phyloP scores from a whole-genome alignment of 2,113 vertebrate species.

The Pterophyllum scalare region DNA sequence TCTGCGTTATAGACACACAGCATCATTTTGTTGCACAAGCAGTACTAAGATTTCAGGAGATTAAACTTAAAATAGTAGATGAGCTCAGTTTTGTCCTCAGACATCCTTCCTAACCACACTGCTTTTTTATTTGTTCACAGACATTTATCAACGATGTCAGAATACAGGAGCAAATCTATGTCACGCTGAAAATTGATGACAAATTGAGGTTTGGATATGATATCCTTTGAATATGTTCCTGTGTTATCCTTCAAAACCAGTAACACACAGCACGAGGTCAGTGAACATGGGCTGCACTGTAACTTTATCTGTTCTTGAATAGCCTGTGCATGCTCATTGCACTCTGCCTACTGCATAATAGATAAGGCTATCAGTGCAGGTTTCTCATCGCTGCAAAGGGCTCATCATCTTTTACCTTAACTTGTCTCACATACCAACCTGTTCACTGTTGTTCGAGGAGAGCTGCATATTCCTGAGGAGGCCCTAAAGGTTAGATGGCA shows the following conservation, averaged over 20 bases:
- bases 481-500: slow-evolving; percentile 90
- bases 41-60: background rate
- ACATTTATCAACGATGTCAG: slow-evolving; percentile 96
- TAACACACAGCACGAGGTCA: slow-evolving; percentile 4
- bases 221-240: slow-evolving; percentile 87
- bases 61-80: background rate
- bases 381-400: slow-evolving; percentile 28
- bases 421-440: slow-evolving; percentile 93
- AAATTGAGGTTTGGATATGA: slow-evolving; percentile 98
- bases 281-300: slow-evolving; percentile 22
- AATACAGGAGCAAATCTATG: slow-evolving; percentile 95
- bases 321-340: slow-evolving; percentile 39
- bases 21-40: background rate
- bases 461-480: slow-evolving; percentile 96
- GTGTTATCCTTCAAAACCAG: background rate
- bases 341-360: slow-evolving; percentile 60
- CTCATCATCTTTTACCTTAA: slow-evolving; percentile 80
- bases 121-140: slow-evolving; percentile 75
- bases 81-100: background rate
- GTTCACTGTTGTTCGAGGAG: slow-evolving; percentile 93
- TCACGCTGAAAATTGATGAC: slow-evolving; percentile 94
- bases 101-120: slow-evolving; percentile 18
- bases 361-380: slow-evolving; percentile 49
- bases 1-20: background rate
- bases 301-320: slow-evolving; percentile 55